A percentile compares a stretch with the other conserved stretches of the same genome.
phyloP scores from a whole-genome alignment of 2,113 vertebrate species.

The Artemisiospiza belli region DNA sequence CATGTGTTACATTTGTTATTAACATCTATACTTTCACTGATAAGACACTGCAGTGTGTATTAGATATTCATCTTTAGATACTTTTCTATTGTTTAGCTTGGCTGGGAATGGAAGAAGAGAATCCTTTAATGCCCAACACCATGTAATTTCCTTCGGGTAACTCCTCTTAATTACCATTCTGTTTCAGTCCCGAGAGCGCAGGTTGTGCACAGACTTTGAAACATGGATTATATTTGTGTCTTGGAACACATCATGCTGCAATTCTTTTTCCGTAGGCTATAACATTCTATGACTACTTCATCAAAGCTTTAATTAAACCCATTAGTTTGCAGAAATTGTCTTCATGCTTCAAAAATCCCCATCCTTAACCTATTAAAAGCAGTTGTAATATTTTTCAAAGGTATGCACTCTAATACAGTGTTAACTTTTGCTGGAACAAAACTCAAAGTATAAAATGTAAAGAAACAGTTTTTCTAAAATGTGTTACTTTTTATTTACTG shows the following conservation, averaged over 20 bases:
- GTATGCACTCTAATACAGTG: background rate
- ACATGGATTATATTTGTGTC: conserved; percentile 10
- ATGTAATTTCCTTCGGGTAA: conserved; percentile 48
- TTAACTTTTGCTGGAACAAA: background rate
- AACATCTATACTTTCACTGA: background rate
- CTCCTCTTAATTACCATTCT: conserved; percentile 49
- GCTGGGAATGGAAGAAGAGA: background rate
- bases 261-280: conserved; percentile 41
- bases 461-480: background rate
- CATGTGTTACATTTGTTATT: background rate
- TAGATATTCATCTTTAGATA: background rate
- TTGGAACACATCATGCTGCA: conserved; percentile 26
- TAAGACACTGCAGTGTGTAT: background rate
- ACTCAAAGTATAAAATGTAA: background rate
- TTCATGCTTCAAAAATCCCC: background rate
- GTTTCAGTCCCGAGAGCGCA: background rate
- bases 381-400: background rate
- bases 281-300: conserved; percentile 32
- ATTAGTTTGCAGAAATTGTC: conserved; percentile 12
- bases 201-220: conserved; percentile 29
- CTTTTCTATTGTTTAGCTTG: background rate
- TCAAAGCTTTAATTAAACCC: conserved; percentile 46
- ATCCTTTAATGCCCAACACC: conserved; percentile 29
- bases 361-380: background rate
- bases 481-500: background rate